These are phyloP conservation scores for Athrips mouffetella DNA, from an alignment of 2,888 invertebrate species.

Conservation along the genomic window DNA sequence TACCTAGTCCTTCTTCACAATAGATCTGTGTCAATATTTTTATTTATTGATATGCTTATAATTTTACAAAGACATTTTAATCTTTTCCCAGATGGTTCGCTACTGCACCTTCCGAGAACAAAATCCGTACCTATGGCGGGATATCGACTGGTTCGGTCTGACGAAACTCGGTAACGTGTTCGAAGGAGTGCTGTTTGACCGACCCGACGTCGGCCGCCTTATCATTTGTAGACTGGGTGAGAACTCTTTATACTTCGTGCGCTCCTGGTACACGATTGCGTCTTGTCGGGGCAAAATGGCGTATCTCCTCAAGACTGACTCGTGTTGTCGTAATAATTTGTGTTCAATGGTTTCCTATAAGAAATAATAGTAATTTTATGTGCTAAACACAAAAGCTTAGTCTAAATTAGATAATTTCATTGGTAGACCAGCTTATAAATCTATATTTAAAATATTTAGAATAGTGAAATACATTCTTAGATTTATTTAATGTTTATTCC, in stretches of 20 bases:
- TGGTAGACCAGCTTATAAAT: no score
- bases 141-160: constrained; percentile 81
- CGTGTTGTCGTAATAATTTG: not conserved
- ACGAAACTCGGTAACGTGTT: constrained; percentile 80
- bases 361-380: no score
- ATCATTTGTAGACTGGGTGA: constrained; percentile 83
- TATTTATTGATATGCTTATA: no score
- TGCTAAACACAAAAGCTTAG: no score
- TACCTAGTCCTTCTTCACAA: no score
- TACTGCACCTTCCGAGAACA: constrained; percentile 85
- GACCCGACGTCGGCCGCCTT: constrained; percentile 79
- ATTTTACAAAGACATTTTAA: not conserved
- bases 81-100: constrained; percentile 78
- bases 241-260: constrained; percentile 15
- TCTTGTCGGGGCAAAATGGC: not conserved
- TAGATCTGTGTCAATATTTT: no score
- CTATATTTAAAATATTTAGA: no score
- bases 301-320: not conserved
- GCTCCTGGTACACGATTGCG: not conserved
- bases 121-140: constrained; percentile 82
- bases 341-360: no score
- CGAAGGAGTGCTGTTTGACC: constrained; percentile 78
- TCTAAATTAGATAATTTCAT: no score
- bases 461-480: no score
- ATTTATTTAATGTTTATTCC: no score